Conservation (phyloP, 2,113 vertebrate species). For the Sander vitreus region DNA sequence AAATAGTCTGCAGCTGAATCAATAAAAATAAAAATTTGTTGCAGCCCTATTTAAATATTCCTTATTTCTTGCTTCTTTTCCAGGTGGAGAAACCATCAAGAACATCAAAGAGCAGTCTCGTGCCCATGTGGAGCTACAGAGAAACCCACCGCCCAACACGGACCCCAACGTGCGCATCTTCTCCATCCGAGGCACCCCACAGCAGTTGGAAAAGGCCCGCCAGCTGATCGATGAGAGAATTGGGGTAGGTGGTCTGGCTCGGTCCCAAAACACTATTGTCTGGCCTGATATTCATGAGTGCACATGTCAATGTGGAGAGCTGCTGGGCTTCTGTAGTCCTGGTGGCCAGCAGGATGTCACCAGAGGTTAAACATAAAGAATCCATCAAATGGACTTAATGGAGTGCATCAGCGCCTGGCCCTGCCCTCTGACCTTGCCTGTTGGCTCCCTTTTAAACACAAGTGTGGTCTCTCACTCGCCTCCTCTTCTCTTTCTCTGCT, state of each 20-base stretch:
- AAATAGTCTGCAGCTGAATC: not conserved
- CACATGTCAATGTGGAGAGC: conserved; percentile 74
- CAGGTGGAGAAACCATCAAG: conserved; percentile 98
- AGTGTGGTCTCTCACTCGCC: conserved; percentile 79
- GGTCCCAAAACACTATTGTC: conserved; percentile 64
- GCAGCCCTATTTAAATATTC: not conserved
- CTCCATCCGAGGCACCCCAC: conserved; percentile 94
- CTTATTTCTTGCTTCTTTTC: not conserved
- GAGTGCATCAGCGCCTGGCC: conserved; percentile 76
- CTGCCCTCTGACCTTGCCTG: conserved; percentile 81
- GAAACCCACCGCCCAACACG: conserved; percentile 96
- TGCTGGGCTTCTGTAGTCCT: conserved; percentile 59
- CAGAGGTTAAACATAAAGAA: conserved; percentile 84
- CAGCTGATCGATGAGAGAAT: conserved; percentile 99
- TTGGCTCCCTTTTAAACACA: conserved; percentile 78
- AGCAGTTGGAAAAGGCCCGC: conserved; percentile 95
- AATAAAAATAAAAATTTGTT: not conserved
- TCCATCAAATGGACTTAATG: conserved; percentile 85
- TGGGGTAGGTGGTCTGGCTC: conserved; percentile 88
- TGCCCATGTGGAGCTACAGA: conserved; percentile 97
- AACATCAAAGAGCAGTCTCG: conserved; percentile 98
- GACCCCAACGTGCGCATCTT: conserved; percentile 95
- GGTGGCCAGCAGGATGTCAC: conserved; percentile 77
- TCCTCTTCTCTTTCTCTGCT: conserved; percentile 64
- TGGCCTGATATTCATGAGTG: conserved; percentile 79